These are phyloP conservation scores for Cynopterus sphinx DNA, from an alignment of 2,797 vertebrate species.

Conservation along the genomic window DNA sequence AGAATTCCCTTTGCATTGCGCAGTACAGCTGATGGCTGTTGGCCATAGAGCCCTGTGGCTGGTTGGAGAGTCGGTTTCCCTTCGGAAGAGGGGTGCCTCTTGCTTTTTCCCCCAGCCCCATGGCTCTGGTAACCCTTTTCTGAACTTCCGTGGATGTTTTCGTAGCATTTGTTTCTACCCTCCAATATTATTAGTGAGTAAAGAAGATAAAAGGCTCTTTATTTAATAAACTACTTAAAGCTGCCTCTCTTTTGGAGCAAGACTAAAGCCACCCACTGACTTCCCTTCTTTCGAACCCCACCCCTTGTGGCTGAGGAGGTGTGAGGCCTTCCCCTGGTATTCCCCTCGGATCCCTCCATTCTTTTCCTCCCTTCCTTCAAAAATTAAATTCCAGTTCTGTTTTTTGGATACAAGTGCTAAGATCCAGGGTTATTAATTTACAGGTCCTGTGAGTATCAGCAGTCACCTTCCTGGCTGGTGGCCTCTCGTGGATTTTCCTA, in stretches of 20 bases:
- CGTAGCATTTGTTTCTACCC: not conserved
- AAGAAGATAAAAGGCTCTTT: constrained; percentile 25
- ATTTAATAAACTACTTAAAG: constrained; percentile 36
- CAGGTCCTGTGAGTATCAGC: not conserved
- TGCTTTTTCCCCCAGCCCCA: not conserved
- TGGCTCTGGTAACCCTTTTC: not conserved
- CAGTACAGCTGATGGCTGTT: not conserved
- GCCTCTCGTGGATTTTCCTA: not conserved
- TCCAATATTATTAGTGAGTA: not conserved
- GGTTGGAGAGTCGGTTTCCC: not conserved
- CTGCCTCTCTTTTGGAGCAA: not conserved
- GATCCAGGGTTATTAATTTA: not conserved
- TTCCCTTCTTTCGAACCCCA: not conserved
- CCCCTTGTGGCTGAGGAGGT: not conserved
- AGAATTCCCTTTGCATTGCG: not conserved
- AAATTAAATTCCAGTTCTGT: not conserved
- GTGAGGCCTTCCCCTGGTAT: not conserved
- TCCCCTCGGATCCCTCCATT: not conserved
- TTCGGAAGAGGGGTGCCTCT: not conserved
- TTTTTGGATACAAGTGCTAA: not conserved
- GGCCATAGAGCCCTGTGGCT: not conserved
- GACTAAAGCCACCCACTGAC: not conserved
- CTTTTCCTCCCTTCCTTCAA: not conserved
- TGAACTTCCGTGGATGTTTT: not conserved
- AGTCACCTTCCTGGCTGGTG: not conserved